Percentiles rank a stretch among this genome's conserved stretches.
phyloP scores from a whole-genome alignment of 2,888 invertebrate species.

The Rhagonycha fulva region DNA sequence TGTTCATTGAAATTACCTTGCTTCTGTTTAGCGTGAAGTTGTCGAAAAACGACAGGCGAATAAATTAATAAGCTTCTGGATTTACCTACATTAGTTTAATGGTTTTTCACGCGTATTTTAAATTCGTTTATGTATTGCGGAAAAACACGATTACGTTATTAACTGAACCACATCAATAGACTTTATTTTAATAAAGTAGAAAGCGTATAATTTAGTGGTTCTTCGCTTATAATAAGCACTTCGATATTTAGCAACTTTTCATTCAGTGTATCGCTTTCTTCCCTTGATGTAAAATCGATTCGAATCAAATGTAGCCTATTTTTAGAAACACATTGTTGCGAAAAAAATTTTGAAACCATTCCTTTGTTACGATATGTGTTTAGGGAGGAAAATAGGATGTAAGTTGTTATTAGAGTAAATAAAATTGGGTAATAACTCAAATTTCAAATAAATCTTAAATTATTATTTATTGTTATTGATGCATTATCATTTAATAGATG shows the following conservation, averaged over 20 bases:
- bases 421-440: neutral
- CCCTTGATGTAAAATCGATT: neutral
- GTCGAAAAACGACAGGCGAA: neutral
- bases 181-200: neutral
- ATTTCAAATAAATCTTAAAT: neutral
- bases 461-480: neutral
- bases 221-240: neutral
- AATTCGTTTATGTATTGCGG: neutral
- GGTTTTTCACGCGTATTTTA: slow-evolving; percentile 5
- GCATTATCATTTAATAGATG: slow-evolving; percentile 11
- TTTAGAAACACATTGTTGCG: neutral
- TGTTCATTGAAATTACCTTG: neutral
- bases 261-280: neutral
- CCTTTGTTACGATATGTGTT: neutral
- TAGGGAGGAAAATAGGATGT: neutral
- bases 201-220: neutral
- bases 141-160: neutral
- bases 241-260: neutral
- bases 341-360: neutral
- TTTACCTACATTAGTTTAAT: slow-evolving; percentile 11
- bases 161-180: neutral
- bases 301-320: neutral
- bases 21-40: neutral
- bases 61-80: neutral
- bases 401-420: neutral